Evolutionary conservation across 2,113 vertebrate species (phyloP).

Genomic region (Austrofundulus limnaeus): DNA sequence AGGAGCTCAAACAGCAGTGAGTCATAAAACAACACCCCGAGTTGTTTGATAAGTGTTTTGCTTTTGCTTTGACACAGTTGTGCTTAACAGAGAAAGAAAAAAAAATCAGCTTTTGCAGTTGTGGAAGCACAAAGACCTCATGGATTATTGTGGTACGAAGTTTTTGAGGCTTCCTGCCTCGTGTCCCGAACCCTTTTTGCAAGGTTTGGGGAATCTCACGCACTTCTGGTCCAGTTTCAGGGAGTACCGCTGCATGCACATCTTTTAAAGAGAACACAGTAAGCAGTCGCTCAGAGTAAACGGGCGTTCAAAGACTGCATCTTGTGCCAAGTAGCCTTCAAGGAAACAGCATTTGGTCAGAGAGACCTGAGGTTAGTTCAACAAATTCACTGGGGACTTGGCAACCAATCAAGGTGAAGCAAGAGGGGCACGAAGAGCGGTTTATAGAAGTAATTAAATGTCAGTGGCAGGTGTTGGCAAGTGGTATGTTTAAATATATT

Average conservation of each 20-base stretch:
- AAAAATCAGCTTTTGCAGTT: not conserved
- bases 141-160: not conserved
- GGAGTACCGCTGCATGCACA: not conserved
- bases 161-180: not conserved
- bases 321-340: constrained; percentile 40
- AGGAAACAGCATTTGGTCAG: constrained; percentile 58
- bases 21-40: too few relatives aligned
- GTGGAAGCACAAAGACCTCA: not conserved
- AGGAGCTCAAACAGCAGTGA: not conserved
- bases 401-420: constrained; percentile 63
- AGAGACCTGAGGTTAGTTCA: constrained; percentile 59
- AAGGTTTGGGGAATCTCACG: not conserved
- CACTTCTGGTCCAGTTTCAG: not conserved
- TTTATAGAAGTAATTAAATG: constrained; percentile 64
- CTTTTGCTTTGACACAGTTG: not conserved
- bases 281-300: constrained; percentile 23
- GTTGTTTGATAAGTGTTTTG: not conserved
- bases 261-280: not conserved
- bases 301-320: constrained; percentile 30
- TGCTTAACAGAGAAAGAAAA: not conserved
- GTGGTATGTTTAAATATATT: constrained; percentile 41
- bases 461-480: constrained; percentile 55
- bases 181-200: not conserved
- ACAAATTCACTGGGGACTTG: constrained; percentile 65
- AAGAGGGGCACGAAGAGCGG: constrained; percentile 44